Conservation (phyloP, 2,113 vertebrate species). For the Heterochromis multidens region DNA sequence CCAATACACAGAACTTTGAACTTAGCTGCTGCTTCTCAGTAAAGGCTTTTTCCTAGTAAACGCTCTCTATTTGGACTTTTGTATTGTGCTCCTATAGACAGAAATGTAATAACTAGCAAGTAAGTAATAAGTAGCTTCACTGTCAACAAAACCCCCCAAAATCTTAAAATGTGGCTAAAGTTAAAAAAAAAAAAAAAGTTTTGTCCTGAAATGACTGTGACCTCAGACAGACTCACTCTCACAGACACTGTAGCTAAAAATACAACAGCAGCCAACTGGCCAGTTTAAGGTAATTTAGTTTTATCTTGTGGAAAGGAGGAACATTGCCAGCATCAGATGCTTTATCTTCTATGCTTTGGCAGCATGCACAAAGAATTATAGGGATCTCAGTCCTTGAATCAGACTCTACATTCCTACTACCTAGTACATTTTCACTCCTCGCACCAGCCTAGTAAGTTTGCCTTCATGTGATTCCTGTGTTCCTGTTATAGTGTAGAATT, state of each 20-base stretch:
- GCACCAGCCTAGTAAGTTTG: neutral
- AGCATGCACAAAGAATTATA: neutral
- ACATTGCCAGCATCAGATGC: neutral
- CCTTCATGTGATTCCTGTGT: neutral
- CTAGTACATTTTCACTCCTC: neutral
- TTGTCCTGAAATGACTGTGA: neutral
- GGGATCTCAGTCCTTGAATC: neutral
- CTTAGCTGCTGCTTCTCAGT: neutral
- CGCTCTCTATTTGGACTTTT: neutral
- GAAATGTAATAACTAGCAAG: neutral
- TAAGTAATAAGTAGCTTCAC: neutral
- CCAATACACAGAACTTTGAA: neutral
- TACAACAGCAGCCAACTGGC: neutral
- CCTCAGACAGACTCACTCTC: neutral
- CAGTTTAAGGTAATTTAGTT: neutral
- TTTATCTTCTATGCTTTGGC: neutral
- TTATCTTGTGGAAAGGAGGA: neutral
- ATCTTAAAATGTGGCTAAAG: neutral
- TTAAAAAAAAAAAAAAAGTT: neutral
- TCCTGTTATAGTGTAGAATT: neutral
- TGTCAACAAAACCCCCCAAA: neutral
- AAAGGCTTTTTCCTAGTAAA: neutral
- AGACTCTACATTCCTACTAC: neutral
- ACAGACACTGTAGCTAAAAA: neutral
- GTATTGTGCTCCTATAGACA: neutral